Percentiles rank a stretch among this genome's conserved stretches.
Evolutionary conservation across 1,140 invertebrate species (phyloP).

Genomic region (Melanaphis sacchari): DNA sequence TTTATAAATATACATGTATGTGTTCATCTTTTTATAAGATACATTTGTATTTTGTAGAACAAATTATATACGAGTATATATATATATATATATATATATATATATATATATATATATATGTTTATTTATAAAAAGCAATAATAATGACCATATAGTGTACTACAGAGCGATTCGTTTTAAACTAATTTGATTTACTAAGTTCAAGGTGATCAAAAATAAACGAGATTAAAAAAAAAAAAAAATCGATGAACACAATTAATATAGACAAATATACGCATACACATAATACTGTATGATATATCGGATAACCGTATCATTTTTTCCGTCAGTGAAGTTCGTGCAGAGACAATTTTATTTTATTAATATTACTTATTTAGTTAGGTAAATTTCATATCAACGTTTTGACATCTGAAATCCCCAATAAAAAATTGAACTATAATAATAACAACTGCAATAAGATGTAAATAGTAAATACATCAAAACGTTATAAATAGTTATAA

Average conservation of each 20-base stretch:
- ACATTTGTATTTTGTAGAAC: not conserved
- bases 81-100: not conserved
- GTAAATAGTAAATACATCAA: not conserved
- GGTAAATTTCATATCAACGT: not conserved
- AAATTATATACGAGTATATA: not conserved
- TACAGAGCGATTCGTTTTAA: not conserved
- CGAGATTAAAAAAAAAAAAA: not conserved
- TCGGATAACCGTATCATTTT: slow-evolving; percentile 6
- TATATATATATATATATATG: not conserved
- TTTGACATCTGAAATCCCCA: not conserved
- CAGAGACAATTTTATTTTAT: not conserved
- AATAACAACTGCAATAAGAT: not conserved
- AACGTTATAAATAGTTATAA: not conserved
- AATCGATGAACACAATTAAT: not conserved
- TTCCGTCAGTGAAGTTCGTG: not conserved
- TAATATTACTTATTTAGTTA: not conserved
- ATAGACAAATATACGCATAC: not conserved
- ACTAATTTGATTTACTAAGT: slow-evolving; percentile 12
- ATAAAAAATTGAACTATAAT: not conserved
- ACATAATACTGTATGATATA: not conserved
- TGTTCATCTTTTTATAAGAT: not conserved
- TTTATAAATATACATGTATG: not conserved
- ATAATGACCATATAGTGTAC: not conserved
- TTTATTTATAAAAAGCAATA: too few species aligned
- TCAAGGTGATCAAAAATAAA: slow-evolving; percentile 10